These are phyloP conservation scores for Ischnura elegans DNA, from an alignment of 2,888 invertebrate species.

Conservation along the genomic window DNA sequence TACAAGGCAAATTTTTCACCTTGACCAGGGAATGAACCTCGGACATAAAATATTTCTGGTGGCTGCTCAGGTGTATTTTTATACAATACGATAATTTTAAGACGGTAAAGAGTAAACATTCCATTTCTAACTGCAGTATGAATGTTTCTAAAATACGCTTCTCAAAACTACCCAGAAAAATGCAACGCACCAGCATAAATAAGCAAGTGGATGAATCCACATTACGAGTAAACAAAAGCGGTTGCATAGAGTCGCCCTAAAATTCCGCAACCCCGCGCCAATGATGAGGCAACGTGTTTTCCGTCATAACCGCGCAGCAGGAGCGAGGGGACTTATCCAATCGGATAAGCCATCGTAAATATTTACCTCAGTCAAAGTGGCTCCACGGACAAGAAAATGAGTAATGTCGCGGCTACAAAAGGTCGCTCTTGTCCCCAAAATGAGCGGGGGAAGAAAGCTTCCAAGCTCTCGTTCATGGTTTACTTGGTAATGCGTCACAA, in stretches of 20 bases:
- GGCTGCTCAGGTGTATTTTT: too few relatives aligned
- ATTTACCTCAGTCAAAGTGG: conserved; percentile 18
- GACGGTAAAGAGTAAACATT: too few relatives aligned
- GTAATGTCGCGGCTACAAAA: not conserved
- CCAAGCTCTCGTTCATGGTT: not conserved
- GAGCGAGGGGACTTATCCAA: not conserved
- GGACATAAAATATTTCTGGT: too few relatives aligned
- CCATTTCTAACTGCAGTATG: not conserved
- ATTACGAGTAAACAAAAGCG: not conserved
- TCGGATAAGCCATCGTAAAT: not conserved
- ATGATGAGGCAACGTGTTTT: not conserved
- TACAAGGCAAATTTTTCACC: too few relatives aligned
- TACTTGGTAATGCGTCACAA: not conserved
- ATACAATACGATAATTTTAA: too few relatives aligned
- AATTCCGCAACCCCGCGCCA: conserved; percentile 5
- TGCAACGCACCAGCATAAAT: not conserved
- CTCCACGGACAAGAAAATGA: not conserved
- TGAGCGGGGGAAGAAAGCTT: not conserved
- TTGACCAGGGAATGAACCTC: too few relatives aligned
- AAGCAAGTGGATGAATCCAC: not conserved
- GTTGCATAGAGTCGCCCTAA: not conserved
- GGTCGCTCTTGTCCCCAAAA: not conserved
- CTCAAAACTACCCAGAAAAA: too few relatives aligned
- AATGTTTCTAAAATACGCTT: too few relatives aligned
- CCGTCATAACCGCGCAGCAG: not conserved